Evolutionary conservation across 2,888 invertebrate species (phyloP).

Genomic region (Mythimna vitellina): DNA sequence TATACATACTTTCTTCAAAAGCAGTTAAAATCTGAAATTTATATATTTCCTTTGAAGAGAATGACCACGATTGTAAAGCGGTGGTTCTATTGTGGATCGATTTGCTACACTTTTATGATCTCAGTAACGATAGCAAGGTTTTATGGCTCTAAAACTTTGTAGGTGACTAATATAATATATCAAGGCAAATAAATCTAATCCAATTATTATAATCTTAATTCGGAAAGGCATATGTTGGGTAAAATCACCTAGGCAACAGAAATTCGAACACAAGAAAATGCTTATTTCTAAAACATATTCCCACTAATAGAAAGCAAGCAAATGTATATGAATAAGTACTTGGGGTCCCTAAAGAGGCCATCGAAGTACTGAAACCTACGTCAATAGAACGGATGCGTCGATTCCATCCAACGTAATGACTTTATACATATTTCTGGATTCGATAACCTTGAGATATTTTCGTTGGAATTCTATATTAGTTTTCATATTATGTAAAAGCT

Average conservation of each 20-base stretch:
- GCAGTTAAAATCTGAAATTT: slow-evolving; percentile 43
- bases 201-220: background rate
- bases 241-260: slow-evolving; percentile 29
- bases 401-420: slow-evolving; percentile 28
- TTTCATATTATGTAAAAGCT: slow-evolving; percentile 19
- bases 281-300: slow-evolving; percentile 6
- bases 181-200: background rate
- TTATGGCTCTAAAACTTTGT: slow-evolving; percentile 10
- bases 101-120: slow-evolving; percentile 24
- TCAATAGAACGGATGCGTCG: slow-evolving; percentile 36
- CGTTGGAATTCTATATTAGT: slow-evolving; percentile 23
- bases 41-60: slow-evolving; percentile 28
- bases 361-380: slow-evolving; percentile 29
- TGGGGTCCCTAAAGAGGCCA: slow-evolving; percentile 33
- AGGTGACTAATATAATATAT: slow-evolving; percentile 6
- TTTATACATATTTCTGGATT: slow-evolving; percentile 40
- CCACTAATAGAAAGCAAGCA: slow-evolving; percentile 19
- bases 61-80: slow-evolving; percentile 1
- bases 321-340: slow-evolving; percentile 24
- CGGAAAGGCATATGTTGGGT: slow-evolving; percentile 1
- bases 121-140: slow-evolving; percentile 3
- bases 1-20: slow-evolving; percentile 44
- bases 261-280: slow-evolving; percentile 16
- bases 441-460: slow-evolving; percentile 39
- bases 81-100: slow-evolving; percentile 26